These are phyloP conservation scores for Lycaon pictus DNA, from an alignment of 2,113 vertebrate genomes.

Conservation along the genomic window DNA sequence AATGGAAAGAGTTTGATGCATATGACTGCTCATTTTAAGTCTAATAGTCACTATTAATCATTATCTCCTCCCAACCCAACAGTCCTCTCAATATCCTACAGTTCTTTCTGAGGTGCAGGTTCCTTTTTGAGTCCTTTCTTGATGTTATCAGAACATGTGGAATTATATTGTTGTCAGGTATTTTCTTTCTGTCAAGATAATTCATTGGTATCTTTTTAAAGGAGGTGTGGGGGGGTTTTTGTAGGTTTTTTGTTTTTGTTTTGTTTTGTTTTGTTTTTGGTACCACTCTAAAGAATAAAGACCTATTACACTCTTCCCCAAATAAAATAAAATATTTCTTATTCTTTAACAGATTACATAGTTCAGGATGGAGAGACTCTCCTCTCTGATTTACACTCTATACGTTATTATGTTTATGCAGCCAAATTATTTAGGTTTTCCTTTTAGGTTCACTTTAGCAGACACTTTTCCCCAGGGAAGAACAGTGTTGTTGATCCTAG, in stretches of 20 bases:
- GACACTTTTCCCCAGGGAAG: constrained; percentile 61
- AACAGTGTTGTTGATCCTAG: background rate
- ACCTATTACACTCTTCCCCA: background rate
- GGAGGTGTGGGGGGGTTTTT: background rate
- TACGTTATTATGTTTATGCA: constrained; percentile 49
- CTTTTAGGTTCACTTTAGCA: constrained; percentile 34
- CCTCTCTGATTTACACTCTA: constrained; percentile 8
- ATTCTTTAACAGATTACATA: constrained; percentile 49
- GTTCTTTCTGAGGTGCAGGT: background rate
- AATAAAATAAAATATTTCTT: constrained; percentile 36
- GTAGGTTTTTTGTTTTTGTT: background rate
- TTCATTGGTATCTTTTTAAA: constrained; percentile 66
- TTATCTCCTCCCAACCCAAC: background rate
- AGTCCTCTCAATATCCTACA: background rate
- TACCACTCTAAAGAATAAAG: constrained; percentile 49
- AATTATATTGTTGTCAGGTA: constrained; percentile 37
- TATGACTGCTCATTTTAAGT: constrained; percentile 42
- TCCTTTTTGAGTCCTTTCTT: constrained; percentile 37
- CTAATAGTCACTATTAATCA: constrained; percentile 64
- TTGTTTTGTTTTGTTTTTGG: background rate
- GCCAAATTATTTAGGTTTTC: constrained; percentile 32
- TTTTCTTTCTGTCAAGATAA: constrained; percentile 70
- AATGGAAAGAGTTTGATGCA: constrained; percentile 41
- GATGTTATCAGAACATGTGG: constrained; percentile 53
- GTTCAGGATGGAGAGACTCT: background rate